Percentiles rank a stretch among this genome's conserved stretches.
Evolutionary conservation across 2,888 invertebrate species (phyloP).

Genomic region (Baronia brevicornis): DNA sequence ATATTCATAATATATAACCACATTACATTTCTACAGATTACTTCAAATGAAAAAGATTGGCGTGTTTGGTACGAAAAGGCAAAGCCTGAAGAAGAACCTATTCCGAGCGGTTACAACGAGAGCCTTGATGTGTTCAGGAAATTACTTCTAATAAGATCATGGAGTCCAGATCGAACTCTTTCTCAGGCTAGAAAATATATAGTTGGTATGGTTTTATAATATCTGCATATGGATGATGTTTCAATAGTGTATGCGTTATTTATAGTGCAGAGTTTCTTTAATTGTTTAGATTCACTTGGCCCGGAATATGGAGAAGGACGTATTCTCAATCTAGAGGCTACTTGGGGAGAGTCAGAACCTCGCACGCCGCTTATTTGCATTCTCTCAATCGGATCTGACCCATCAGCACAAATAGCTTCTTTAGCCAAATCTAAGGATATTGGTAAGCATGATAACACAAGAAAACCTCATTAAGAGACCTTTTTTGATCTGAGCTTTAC

Average conservation of each 20-base stretch:
- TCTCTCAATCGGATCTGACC: slow-evolving; percentile 96
- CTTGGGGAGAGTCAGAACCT: slow-evolving; percentile 92
- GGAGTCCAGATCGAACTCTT: slow-evolving; percentile 96
- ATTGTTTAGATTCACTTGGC: slow-evolving; percentile 83
- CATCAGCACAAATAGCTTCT: slow-evolving; percentile 92
- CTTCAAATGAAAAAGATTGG: slow-evolving; percentile 92
- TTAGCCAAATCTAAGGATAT: slow-evolving; percentile 91
- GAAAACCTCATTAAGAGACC: not conserved
- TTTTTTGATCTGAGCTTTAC: too few species aligned
- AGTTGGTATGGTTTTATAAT: slow-evolving; percentile 76
- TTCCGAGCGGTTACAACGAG: slow-evolving; percentile 92
- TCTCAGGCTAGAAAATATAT: slow-evolving; percentile 95
- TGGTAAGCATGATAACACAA: too few species aligned
- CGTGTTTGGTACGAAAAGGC: slow-evolving; percentile 93
- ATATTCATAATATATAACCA: too few species aligned
- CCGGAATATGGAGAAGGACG: slow-evolving; percentile 93
- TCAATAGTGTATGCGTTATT: too few species aligned
- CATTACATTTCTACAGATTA: slow-evolving; percentile 74
- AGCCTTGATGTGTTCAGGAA: slow-evolving; percentile 92
- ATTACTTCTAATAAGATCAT: slow-evolving; percentile 89
- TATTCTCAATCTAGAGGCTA: slow-evolving; percentile 92
- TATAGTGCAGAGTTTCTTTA: too few species aligned
- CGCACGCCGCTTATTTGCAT: slow-evolving; percentile 93
- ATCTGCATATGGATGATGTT: not conserved
- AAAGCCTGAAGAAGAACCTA: slow-evolving; percentile 91